These are phyloP conservation scores for Drosophila putrida DNA, from an alignment of 2,888 invertebrate genomes.

Conservation along the genomic window DNA sequence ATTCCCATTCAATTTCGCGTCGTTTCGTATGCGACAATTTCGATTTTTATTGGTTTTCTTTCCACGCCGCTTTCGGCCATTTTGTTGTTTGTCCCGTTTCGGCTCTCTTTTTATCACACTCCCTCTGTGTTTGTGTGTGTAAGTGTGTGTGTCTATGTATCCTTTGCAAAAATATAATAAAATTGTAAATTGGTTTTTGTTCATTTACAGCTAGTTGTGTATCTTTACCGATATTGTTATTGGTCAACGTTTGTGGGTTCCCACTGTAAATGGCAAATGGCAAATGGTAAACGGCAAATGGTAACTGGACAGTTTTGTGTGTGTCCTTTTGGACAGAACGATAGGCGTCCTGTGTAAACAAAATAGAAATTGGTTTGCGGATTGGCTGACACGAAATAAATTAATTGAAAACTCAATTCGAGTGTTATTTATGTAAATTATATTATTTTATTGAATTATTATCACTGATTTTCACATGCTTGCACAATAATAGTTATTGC, in stretches of 20 bases:
- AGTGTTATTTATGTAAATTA: slow-evolving; percentile 55
- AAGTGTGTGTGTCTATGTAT: slow-evolving; percentile 21
- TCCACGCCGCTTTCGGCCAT: slow-evolving; percentile 54
- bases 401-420: slow-evolving; percentile 72
- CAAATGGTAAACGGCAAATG: slow-evolving; percentile 13
- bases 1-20: slow-evolving; percentile 82
- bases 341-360: slow-evolving; percentile 49
- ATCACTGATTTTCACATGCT: slow-evolving; percentile 2
- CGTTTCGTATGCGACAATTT: slow-evolving; percentile 76
- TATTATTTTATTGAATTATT: slow-evolving; percentile 24
- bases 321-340: slow-evolving; percentile 17
- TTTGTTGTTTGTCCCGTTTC: slow-evolving; percentile 48
- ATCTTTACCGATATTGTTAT: slow-evolving; percentile 76
- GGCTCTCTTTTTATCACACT: slow-evolving; percentile 15
- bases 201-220: slow-evolving; percentile 68
- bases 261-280: slow-evolving; percentile 18
- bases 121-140: slow-evolving; percentile 6
- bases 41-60: slow-evolving; percentile 78
- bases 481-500: background rate
- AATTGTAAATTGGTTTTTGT: slow-evolving; percentile 79
- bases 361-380: slow-evolving; percentile 50
- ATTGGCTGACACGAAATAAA: slow-evolving; percentile 64
- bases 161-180: slow-evolving; percentile 75
- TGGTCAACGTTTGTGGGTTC: slow-evolving; percentile 61
- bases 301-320: slow-evolving; percentile 5